phyloP scores from a whole-genome alignment of 2,888 invertebrate species.

The Euproctis similis region DNA sequence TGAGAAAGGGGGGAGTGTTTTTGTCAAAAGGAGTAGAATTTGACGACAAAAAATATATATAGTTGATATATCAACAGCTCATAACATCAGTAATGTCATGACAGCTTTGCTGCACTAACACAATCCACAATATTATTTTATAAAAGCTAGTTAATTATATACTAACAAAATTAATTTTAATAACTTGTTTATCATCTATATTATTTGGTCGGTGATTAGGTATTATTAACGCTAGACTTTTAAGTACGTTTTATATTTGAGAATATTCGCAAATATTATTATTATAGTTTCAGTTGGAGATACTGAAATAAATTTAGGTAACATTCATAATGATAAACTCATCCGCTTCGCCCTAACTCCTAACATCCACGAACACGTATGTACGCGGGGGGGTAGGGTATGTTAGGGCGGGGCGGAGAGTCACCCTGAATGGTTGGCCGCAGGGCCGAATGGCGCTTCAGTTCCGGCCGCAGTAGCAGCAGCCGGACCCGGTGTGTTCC shows the following conservation, averaged over 20 bases:
- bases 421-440: constrained; percentile 40
- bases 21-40: constrained; percentile 11
- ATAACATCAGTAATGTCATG: constrained; percentile 24
- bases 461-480: constrained; percentile 92
- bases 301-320: constrained; percentile 50
- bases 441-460: constrained; percentile 94
- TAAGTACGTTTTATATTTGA: constrained; percentile 13
- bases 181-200: constrained; percentile 12
- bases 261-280: constrained; percentile 9
- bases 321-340: constrained; percentile 54
- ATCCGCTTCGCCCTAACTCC: constrained; percentile 74
- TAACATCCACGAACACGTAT: constrained; percentile 39
- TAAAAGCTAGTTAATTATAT: no score
- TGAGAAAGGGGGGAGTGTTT: no score
- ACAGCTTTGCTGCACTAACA: constrained; percentile 55
- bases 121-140: constrained; percentile 14
- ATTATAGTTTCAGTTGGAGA: constrained; percentile 16
- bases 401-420: constrained; percentile 63
- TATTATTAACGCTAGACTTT: constrained; percentile 8
- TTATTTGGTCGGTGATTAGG: constrained; percentile 3
- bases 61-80: no score
- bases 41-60: no score
- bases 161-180: constrained; percentile 15
- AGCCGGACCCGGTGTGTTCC: constrained; percentile 86
- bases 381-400: constrained; percentile 20